Evolutionary conservation across 2,888 invertebrate genomes (phyloP).

Genomic region (Parnassius mnemosyne): DNA sequence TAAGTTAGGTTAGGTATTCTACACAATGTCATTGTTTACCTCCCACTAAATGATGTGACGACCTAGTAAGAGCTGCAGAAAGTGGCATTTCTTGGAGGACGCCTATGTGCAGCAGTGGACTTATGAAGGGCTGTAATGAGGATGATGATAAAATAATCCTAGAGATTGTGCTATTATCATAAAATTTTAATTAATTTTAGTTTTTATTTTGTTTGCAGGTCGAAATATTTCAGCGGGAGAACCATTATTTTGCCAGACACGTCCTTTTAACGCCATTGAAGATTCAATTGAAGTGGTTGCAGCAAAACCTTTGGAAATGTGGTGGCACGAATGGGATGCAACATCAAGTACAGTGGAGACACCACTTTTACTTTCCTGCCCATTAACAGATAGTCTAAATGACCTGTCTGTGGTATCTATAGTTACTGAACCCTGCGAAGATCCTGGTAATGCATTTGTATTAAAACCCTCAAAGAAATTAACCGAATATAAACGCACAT

Average conservation of each 20-base stretch:
- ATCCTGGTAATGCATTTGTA: constrained; percentile 63
- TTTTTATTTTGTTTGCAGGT: constrained; percentile 51
- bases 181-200: neutral
- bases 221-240: constrained; percentile 58
- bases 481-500: constrained; percentile 54
- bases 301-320: constrained; percentile 81
- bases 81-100: too few species aligned
- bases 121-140: too few species aligned
- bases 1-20: too few species aligned
- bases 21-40: too few species aligned
- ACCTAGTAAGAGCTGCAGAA: too few species aligned
- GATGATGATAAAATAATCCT: too few species aligned
- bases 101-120: too few species aligned
- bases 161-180: neutral
- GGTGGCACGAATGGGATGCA: constrained; percentile 83
- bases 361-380: constrained; percentile 83
- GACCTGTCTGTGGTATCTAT: constrained; percentile 70
- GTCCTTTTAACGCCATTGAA: constrained; percentile 55
- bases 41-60: too few species aligned
- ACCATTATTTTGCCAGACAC: constrained; percentile 79
- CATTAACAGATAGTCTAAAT: constrained; percentile 69
- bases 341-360: constrained; percentile 67
- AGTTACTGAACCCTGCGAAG: constrained; percentile 73
- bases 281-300: constrained; percentile 77
- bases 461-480: constrained; percentile 43